These are phyloP conservation scores for Ptiloglossa arizonensis DNA, from an alignment of 1,140 invertebrate genomes.

Conservation along the genomic window DNA sequence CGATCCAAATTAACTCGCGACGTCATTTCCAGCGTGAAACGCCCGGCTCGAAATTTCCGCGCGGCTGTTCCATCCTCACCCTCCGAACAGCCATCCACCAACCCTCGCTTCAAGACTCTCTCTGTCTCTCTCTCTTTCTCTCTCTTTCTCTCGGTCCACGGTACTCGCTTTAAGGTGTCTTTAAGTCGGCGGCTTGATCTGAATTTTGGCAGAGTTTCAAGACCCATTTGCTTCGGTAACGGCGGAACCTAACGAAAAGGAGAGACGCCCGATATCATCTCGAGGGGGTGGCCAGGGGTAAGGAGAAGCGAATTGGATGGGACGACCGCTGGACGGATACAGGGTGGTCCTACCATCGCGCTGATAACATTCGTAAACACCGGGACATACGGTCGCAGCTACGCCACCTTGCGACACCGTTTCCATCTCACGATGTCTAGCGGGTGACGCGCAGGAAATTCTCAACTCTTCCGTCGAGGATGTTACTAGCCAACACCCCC, in stretches of 20 bases:
- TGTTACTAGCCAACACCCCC: too few species aligned
- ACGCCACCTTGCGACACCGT: conserved; percentile 36
- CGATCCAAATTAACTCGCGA: conserved; percentile 64
- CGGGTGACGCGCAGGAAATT: conserved; percentile 64
- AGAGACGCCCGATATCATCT: conserved; percentile 77
- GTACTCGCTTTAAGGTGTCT: conserved; percentile 71
- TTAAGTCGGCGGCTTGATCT: conserved; percentile 74
- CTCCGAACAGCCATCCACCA: background rate
- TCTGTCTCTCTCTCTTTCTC: too few species aligned
- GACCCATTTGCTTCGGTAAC: conserved; percentile 76
- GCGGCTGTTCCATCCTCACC: conserved; percentile 16
- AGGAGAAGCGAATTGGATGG: conserved; percentile 66
- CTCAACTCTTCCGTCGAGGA: conserved; percentile 3
- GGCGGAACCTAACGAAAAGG: conserved; percentile 77
- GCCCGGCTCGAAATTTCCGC: conserved; percentile 55
- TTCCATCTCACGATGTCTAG: conserved; percentile 56
- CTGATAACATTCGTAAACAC: conserved; percentile 70
- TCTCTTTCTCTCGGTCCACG: too few species aligned
- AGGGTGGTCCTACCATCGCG: conserved; percentile 69
- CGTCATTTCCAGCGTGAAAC: conserved; percentile 60
- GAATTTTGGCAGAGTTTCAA: conserved; percentile 79
- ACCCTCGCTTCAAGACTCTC: background rate
- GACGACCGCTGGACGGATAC: conserved; percentile 57
- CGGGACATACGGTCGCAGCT: conserved; percentile 46
- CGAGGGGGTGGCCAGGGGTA: too few species aligned